Evolutionary conservation across 92 coral and sea anemone genomes (phyloP).

Genomic region (Phenganax subtilis): DNA sequence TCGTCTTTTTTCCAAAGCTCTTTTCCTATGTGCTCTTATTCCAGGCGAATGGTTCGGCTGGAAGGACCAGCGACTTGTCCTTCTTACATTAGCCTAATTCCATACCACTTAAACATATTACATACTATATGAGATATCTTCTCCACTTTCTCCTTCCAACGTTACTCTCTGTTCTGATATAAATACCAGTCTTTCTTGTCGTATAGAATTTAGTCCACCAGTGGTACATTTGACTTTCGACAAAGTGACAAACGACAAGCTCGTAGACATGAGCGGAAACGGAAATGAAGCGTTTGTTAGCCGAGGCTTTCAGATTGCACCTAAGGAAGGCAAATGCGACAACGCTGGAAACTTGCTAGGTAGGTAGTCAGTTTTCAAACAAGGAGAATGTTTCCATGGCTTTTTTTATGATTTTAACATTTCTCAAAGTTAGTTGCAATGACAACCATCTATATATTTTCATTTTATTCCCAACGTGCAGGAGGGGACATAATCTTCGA

Average conservation of each 20-base stretch:
- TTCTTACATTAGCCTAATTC: not conserved
- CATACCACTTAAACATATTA: too few species aligned
- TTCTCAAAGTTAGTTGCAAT: too few species aligned
- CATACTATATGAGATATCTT: not conserved
- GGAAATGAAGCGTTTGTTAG: conserved; percentile 69
- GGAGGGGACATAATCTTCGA: conserved; percentile 92
- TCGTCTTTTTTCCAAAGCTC: not conserved
- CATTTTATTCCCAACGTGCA: conserved; percentile 8
- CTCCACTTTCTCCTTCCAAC: too few species aligned
- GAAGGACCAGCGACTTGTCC: not conserved
- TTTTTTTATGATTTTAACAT: not conserved
- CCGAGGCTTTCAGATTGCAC: conserved; percentile 83
- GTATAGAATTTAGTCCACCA: conserved; percentile 72
- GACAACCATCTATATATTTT: not conserved
- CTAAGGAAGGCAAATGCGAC: conserved; percentile 82
- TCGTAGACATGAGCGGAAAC: conserved; percentile 79
- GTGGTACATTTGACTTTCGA: conserved; percentile 85
- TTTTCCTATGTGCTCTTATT: not conserved
- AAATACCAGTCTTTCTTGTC: not conserved
- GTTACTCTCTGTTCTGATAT: too few species aligned
- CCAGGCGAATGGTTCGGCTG: not conserved
- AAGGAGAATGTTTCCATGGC: not conserved
- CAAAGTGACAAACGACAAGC: conserved; percentile 48
- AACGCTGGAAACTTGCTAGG: conserved; percentile 77
- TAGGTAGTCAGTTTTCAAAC: conserved; percentile 18